A percentile compares a stretch with the other conserved stretches of the same genome.
Conservation (phyloP, 2,113 vertebrate species). For the Thomomys bottae region DNA sequence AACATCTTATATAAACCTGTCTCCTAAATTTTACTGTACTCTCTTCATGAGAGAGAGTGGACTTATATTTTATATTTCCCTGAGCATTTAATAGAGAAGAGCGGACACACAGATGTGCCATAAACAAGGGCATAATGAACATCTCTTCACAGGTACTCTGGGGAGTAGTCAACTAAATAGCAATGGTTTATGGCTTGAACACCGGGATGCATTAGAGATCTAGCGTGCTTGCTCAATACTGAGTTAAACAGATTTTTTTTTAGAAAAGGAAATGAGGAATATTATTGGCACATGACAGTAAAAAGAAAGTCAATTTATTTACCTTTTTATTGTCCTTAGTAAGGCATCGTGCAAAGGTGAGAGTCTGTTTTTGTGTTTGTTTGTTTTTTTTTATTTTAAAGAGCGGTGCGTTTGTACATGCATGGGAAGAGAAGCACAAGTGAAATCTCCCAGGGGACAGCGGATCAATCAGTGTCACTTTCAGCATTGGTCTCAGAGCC, state of each 20-base stretch:
- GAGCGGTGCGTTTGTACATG: no score
- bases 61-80: neutral
- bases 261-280: constrained; percentile 71
- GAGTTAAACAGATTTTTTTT: constrained; percentile 66
- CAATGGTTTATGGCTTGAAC: neutral
- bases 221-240: neutral
- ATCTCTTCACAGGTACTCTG: neutral
- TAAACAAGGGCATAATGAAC: neutral
- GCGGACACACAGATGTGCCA: rapidly evolving
- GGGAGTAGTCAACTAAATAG: neutral
- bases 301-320: constrained; percentile 47
- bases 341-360: no score
- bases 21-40: neutral
- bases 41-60: neutral
- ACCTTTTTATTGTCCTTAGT: neutral
- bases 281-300: constrained; percentile 36
- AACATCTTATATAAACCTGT: neutral
- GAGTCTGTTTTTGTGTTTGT: no score
- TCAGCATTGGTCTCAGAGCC: constrained; percentile 44
- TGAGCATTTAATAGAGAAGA: neutral
- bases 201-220: neutral
- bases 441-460: constrained; percentile 54
- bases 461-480: constrained; percentile 74
- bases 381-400: no score
- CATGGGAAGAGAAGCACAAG: constrained; percentile 6